phyloP scores from a whole-genome alignment of 2,888 invertebrate species.

The Resseliella maxima region DNA sequence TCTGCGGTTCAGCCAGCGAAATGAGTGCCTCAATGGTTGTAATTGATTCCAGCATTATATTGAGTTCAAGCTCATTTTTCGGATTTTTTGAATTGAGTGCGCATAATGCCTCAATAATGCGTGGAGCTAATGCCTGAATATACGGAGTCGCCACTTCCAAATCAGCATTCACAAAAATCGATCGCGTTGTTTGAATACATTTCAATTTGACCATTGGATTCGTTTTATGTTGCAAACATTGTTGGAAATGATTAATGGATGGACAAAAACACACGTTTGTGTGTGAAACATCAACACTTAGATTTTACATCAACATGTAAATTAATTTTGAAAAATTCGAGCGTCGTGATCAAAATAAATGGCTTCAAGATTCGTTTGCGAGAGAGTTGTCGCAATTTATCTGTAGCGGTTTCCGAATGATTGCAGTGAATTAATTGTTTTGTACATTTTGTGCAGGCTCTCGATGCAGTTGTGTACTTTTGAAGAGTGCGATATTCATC shows the following conservation, averaged over 20 bases:
- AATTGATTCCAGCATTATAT: constrained; percentile 79
- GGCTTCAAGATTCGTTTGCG: too few relatives aligned
- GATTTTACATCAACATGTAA: too few relatives aligned
- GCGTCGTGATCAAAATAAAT: too few relatives aligned
- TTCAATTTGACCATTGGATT: constrained; percentile 78
- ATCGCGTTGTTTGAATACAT: constrained; percentile 81
- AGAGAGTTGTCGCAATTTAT: too few relatives aligned
- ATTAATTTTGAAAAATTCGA: too few relatives aligned
- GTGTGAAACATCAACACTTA: too few relatives aligned
- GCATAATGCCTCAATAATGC: constrained; percentile 80
- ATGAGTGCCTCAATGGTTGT: constrained; percentile 80
- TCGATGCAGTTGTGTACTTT: too few relatives aligned
- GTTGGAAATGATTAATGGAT: constrained; percentile 91
- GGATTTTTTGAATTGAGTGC: constrained; percentile 73
- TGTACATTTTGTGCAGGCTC: too few relatives aligned
- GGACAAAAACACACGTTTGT: too few relatives aligned
- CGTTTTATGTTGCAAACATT: constrained; percentile 77
- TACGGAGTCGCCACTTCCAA: constrained; percentile 79
- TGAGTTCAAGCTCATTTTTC: constrained; percentile 75
- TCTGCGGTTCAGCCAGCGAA: constrained; percentile 78
- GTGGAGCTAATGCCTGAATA: constrained; percentile 83
- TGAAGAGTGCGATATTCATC: too few relatives aligned
- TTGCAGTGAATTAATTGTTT: too few relatives aligned
- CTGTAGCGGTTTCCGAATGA: too few relatives aligned
- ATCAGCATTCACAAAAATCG: constrained; percentile 80